These are phyloP conservation scores for Anoplius nigerrimus DNA, from an alignment of 2,888 invertebrate genomes.

Conservation along the genomic window DNA sequence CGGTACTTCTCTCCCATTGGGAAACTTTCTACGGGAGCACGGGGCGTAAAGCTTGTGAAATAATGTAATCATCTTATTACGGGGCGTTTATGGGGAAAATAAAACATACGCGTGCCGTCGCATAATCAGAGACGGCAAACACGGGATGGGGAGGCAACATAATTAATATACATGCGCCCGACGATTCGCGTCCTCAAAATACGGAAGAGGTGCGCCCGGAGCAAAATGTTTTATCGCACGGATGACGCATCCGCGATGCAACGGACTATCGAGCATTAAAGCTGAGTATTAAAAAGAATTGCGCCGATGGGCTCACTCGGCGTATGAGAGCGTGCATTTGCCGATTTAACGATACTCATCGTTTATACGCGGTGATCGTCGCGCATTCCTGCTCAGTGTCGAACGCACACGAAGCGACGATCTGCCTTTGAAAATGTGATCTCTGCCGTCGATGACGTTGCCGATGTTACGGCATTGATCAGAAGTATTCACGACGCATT, in stretches of 20 bases:
- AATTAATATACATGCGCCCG: no score
- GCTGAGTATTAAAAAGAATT: conserved; percentile 36
- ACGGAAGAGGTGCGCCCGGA: background rate
- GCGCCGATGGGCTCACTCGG: background rate
- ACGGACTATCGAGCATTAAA: no score
- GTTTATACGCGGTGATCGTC: conserved; percentile 50
- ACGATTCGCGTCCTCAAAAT: no score
- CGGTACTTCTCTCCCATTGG: no score
- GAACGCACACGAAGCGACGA: conserved; percentile 33
- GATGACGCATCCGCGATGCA: conserved; percentile 5
- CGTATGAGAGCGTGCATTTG: background rate
- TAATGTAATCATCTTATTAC: no score
- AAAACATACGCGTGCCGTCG: no score
- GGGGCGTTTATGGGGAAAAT: no score
- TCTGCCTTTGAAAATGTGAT: conserved; percentile 46
- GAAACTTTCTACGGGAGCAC: no score
- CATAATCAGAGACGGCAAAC: no score
- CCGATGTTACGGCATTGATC: conserved; percentile 44
- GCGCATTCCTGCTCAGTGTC: conserved; percentile 40
- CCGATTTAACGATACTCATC: conserved; percentile 54
- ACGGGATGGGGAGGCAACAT: no score
- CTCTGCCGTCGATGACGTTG: conserved; percentile 35
- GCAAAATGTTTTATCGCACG: conserved; percentile 36
- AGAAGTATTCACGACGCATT: conserved; percentile 16
- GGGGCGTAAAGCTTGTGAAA: no score